Base-by-base conservation (phyloP, 2,113 vertebrate species). In the Saguinus midas region DNA sequence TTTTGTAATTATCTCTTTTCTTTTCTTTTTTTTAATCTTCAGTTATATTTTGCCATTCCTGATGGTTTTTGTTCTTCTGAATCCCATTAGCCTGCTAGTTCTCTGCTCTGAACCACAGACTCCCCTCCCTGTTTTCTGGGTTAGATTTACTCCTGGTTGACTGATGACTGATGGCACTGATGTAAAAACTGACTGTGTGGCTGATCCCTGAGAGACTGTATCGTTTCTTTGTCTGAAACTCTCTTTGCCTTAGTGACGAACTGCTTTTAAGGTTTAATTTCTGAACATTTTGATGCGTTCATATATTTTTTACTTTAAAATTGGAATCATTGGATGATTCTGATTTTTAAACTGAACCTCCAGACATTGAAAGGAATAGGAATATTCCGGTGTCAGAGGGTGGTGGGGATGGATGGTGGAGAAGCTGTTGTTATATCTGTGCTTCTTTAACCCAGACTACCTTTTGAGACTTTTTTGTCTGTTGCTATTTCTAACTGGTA, bases 1-100 rank as follows among this genome's bases (percentile, higher is more conserved):
- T 97, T 87, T 85, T 18, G 20, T 37, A 55, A 40, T 78, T 43
- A 43, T 43, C 43, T 43, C 43, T 43, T 21, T 58, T 80, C 5
- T 7, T 32, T 13, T 43, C 43, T 43, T 66, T 5, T 81, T 58
- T 5, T 7, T 40, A 68, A 82, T 89, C 73, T 96, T 85, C 75
- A 92, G 29, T 93, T 90, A 50, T 37, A 18, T 87, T 90, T 96
- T 66, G 43, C 40, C n/a, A 96, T 96, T 93, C 73, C 68, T n/a
- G n/a, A 4, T 57, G 93, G 61, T 85, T 73, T 88, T 73, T 75
- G 85, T 75, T 94, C 92, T 61, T 76, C 76, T 89, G 95, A 94
- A 89, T 93, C 68, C 66, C 43, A 4, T 84, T 79, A 84, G 58
- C 80, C 13, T n/a, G 5, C 55, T 73, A 70, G n/a, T 93, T 72